Evolutionary conservation across 2,797 vertebrate species (phyloP).

Genomic region (Tiaroga cobitis): DNA sequence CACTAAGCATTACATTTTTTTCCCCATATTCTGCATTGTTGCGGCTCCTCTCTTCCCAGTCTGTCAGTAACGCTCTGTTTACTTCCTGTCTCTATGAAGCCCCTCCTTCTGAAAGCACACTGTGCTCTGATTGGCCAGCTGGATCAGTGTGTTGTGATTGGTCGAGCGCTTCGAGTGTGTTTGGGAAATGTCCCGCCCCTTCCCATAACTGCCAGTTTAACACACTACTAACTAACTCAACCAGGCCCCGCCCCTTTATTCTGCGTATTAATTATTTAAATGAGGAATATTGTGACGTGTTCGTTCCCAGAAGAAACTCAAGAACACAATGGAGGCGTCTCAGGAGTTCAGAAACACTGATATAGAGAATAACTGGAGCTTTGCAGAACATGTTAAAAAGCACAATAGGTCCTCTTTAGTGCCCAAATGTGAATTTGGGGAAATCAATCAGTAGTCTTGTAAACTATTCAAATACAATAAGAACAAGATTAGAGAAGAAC

Average conservation of each 20-base stretch:
- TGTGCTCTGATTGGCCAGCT: background rate
- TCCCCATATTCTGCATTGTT: background rate
- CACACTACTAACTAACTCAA: too few relatives aligned
- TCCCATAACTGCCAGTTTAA: background rate
- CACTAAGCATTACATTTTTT: too few relatives aligned
- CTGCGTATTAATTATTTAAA: background rate
- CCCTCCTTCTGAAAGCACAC: background rate
- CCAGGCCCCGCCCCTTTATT: background rate
- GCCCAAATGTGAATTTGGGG: background rate
- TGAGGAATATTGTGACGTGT: background rate
- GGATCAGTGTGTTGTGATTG: background rate
- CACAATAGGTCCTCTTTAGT: background rate
- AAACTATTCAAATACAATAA: constrained; percentile 25
- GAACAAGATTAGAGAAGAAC: constrained; percentile 9
- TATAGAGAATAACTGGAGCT: background rate
- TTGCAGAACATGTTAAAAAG: background rate
- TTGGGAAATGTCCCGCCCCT: background rate
- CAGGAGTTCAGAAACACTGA: background rate
- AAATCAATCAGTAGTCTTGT: constrained; percentile 12
- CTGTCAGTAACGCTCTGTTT: background rate
- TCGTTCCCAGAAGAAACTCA: background rate
- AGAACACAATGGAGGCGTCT: background rate
- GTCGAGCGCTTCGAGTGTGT: background rate
- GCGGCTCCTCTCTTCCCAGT: background rate
- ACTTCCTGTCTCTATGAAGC: background rate